Base-by-base conservation (phyloP, 2,113 vertebrate species). In the Vireo altiloquus region DNA sequence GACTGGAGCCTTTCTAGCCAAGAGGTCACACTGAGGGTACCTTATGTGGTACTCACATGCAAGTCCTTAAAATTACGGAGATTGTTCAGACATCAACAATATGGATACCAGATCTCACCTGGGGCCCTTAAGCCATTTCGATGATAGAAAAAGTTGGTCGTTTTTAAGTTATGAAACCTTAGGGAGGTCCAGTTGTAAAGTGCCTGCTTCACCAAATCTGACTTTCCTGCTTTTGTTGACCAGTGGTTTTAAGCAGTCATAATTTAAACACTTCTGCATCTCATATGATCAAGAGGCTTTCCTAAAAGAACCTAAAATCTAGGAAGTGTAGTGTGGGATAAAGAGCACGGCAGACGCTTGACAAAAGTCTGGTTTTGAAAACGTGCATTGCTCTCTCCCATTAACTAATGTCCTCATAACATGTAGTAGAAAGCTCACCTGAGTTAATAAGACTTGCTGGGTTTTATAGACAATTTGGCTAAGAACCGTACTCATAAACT, bases 41-140 rank as follows among this genome's bases (percentile, higher is more conserved):
- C 63, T 23, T 52, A 28, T 0, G 0, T 31, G 23, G 16, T 77
- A 27, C 21, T 76, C 2, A 23, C 28, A 39, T 53, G 11, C 15
- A 85, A 39, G 33, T 59, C 30, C 85, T 77, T 19, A 54, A 82
- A 85, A 90, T 77, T 59, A n/a, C 0, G 15, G 44, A 68, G 44
- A 49, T 69, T 57, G 17, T 50, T 84, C 40, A 71, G 16, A 15
- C 42, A n/a, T n/a, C n/a, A n/a, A n/a, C n/a, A n/a, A n/a, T n/a
- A n/a, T n/a, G n/a, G 42, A 70, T 35, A 59, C 22, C n/a, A 52
- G 30, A 42, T 47, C 27, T 64, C 52, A 64, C 52, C 40, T 79
- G 46, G 4, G 9, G 6, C 33, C 33, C 17, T 37, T 44, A 87
- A 61, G 30, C 24, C 13, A 24, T 72, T 72, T 66, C 60, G 27